Conservation (phyloP, 2,113 vertebrate species). For the Cryptomyrus ogoouensis region DNA sequence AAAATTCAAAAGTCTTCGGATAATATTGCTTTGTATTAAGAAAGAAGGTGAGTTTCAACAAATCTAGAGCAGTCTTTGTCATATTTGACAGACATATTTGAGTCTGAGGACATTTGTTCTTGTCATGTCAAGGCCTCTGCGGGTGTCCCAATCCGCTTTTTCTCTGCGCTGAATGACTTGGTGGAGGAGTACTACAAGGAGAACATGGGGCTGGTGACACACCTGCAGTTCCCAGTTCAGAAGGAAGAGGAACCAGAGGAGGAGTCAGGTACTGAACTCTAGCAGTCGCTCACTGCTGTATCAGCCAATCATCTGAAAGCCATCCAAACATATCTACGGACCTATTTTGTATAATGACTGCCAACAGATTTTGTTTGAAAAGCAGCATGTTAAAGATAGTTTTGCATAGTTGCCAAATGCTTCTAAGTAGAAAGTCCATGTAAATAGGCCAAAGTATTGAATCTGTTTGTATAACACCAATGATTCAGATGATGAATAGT, state of each 20-base stretch:
- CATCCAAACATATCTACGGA: background rate
- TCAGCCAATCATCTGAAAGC: background rate
- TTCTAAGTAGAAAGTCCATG: background rate
- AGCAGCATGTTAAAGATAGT: background rate
- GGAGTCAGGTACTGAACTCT: slow-evolving; percentile 67
- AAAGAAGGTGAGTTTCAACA: background rate
- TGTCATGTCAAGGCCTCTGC: slow-evolving; percentile 76
- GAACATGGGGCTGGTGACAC: slow-evolving; percentile 88
- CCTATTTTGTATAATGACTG: background rate
- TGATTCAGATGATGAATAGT: background rate
- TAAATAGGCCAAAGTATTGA: background rate
- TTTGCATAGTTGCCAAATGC: background rate
- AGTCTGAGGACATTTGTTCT: background rate
- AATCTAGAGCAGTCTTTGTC: background rate
- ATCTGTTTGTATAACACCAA: background rate
- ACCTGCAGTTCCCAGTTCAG: slow-evolving; percentile 77
- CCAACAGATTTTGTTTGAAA: background rate
- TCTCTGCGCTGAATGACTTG: slow-evolving; percentile 74
- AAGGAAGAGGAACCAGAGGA: slow-evolving; percentile 81
- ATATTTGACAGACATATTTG: background rate
- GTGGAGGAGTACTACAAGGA: slow-evolving; percentile 91
- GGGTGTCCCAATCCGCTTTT: slow-evolving; percentile 85
- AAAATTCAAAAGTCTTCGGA: background rate
- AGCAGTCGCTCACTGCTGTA: too few species aligned
- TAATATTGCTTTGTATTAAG: background rate